These are phyloP conservation scores for Xanthia icteritia DNA, from an alignment of 2,888 invertebrate genomes.

Conservation along the genomic window DNA sequence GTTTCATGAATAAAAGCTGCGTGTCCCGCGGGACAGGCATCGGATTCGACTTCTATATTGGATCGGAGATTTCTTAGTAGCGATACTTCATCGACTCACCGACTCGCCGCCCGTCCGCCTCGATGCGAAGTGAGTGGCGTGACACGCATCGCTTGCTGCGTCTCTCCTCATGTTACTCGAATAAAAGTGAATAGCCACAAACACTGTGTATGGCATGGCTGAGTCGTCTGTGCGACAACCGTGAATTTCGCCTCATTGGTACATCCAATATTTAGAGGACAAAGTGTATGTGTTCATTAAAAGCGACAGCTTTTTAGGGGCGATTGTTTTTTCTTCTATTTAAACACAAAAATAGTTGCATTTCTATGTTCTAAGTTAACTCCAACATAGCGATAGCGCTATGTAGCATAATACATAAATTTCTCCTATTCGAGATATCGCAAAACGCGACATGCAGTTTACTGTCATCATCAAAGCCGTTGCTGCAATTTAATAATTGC, in stretches of 20 bases:
- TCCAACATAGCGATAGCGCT: not conserved
- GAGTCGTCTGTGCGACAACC: slow-evolving; percentile 49
- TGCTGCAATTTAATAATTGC: slow-evolving; percentile 54
- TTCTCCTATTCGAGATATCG: slow-evolving; percentile 26
- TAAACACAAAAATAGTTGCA: not conserved
- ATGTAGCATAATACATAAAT: slow-evolving; percentile 5
- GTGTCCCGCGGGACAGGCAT: slow-evolving; percentile 83
- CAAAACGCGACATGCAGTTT: slow-evolving; percentile 26
- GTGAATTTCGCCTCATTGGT: slow-evolving; percentile 63
- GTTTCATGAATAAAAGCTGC: slow-evolving; percentile 83
- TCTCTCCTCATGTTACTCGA: slow-evolving; percentile 56
- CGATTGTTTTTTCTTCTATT: not conserved
- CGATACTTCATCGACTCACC: slow-evolving; percentile 76
- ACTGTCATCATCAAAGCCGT: slow-evolving; percentile 43
- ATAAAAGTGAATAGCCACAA: slow-evolving; percentile 61
- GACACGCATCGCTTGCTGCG: slow-evolving; percentile 66
- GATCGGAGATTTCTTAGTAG: slow-evolving; percentile 82
- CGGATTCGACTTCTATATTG: slow-evolving; percentile 85
- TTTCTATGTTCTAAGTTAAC: not conserved
- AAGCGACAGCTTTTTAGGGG: slow-evolving; percentile 13
- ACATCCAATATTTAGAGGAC: slow-evolving; percentile 46
- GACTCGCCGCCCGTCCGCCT: slow-evolving; percentile 68
- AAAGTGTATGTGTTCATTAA: slow-evolving; percentile 42
- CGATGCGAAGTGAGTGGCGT: slow-evolving; percentile 67
- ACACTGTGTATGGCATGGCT: slow-evolving; percentile 32